Conservation (phyloP, 1,140 invertebrate species). For the Hycleus phaleratus region DNA sequence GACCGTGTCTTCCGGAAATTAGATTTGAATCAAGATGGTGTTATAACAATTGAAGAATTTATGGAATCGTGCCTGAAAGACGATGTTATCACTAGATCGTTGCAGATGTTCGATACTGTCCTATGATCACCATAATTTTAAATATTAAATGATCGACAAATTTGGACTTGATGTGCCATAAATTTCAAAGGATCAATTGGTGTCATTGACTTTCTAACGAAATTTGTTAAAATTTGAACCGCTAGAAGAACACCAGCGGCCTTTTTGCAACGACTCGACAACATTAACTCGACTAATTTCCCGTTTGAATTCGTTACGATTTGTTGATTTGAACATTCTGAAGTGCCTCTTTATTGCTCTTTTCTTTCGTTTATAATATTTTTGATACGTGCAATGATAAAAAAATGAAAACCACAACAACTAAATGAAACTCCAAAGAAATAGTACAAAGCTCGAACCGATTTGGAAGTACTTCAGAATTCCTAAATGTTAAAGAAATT, state of each 20-base stretch:
- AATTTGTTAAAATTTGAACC: neutral
- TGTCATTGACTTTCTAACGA: neutral
- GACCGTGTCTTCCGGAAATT: conserved; percentile 83
- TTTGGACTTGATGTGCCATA: too few species aligned
- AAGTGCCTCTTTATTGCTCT: conserved; percentile 6
- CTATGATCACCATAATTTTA: conserved; percentile 50
- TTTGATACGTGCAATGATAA: neutral
- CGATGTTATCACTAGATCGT: conserved; percentile 70
- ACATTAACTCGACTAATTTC: too few species aligned
- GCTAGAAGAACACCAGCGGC: conserved; percentile 3
- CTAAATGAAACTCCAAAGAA: neutral
- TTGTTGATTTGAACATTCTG: neutral
- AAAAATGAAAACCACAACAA: too few species aligned
- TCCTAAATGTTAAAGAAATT: neutral
- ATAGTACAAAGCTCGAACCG: conserved; percentile 8
- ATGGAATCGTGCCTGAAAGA: conserved; percentile 91
- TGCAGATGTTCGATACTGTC: conserved; percentile 74
- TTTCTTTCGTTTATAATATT: neutral
- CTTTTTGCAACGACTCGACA: conserved; percentile 1
- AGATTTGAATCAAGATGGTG: conserved; percentile 88
- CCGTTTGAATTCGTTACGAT: too few species aligned
- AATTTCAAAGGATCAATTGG: too few species aligned
- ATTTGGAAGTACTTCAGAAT: conserved; percentile 15
- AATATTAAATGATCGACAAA: too few species aligned
- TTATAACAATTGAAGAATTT: conserved; percentile 94